Base-by-base conservation (phyloP, 2,797 vertebrate genomes). In the Chloroceryle amazona region DNA sequence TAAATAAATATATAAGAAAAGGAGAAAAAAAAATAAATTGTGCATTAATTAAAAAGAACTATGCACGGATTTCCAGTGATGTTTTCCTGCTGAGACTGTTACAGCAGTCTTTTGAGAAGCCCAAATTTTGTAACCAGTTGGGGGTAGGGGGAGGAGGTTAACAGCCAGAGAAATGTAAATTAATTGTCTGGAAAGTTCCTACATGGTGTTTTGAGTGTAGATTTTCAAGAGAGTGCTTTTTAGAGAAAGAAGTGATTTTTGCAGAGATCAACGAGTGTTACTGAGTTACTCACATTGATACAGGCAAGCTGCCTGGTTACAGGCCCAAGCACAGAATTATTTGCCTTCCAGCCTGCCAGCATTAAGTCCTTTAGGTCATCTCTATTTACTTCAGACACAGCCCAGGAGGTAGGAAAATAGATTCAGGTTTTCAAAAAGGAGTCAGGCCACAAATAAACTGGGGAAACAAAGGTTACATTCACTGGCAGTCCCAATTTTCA, bases 221-320 rank as follows among this genome's bases (percentile, higher is more conserved):
- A 70, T 89, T 91, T 85, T 67, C 83, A 96, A 89, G 81, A 85
- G 93, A 89, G 82, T 74, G 51, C 51, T 88, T 94, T 96, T 89
- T 86, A 91, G 62, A 94, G 62, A 90, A 94, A 93, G 14, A 90
- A 90, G 81, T 31, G 10, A 47, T 66, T 96, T 94, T 89, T 90
- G 66, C 76, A 84, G 90, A 95, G 58, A 92, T 60, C 90, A 90
- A 35, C 31, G 35, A 73, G 33, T 42, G 51, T 88, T 92, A 63
- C 90, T 94, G 88, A 96, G 94, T 90, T 89, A 93, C 80, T 90
- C 28, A 86, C 89, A 82, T 26, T 92, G 81, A 79, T 94, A 93
- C 49, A 93, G 90, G 86, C 93, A 84, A 84, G 82, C 76, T 94
- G 80, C 92, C 88, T 66, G 73, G 75, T 93, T 95, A 92, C 83